Evolutionary conservation across 1,140 invertebrate genomes (phyloP).

Genomic region (Drosophila pandora): DNA sequence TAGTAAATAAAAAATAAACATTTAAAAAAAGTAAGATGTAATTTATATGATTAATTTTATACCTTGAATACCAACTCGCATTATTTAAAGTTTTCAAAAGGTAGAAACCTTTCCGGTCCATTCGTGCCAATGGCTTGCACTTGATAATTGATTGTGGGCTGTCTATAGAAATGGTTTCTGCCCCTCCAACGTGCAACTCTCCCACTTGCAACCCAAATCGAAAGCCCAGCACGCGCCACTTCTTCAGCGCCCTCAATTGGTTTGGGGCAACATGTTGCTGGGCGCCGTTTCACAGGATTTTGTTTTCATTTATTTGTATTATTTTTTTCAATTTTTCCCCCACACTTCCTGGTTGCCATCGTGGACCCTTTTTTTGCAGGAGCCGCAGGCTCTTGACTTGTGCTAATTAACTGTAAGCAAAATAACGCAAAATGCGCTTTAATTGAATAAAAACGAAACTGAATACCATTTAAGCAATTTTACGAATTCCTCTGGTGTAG

Average conservation of each 20-base stretch:
- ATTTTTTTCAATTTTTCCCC: constrained; percentile 18
- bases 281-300: constrained; percentile 20
- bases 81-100: constrained; percentile 8
- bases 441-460: constrained; percentile 68
- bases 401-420: constrained; percentile 70
- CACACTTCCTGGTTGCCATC: constrained; percentile 14
- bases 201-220: constrained; percentile 43
- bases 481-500: constrained; percentile 60
- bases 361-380: constrained; percentile 41
- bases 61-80: background rate
- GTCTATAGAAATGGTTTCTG: constrained; percentile 35
- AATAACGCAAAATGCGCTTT: constrained; percentile 63
- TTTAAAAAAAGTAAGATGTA: background rate
- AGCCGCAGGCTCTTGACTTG: constrained; percentile 43
- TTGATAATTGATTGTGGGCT: constrained; percentile 46
- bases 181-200: constrained; percentile 2
- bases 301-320: constrained; percentile 3
- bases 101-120: constrained; percentile 2
- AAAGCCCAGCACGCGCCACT: constrained; percentile 48
- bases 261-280: constrained; percentile 60
- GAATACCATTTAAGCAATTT: constrained; percentile 71
- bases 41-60: background rate
- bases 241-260: constrained; percentile 37
- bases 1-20: too few species aligned
- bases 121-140: constrained; percentile 33